Evolutionary conservation across 2,113 vertebrate genomes (phyloP).

Genomic region (Prinia subflava): DNA sequence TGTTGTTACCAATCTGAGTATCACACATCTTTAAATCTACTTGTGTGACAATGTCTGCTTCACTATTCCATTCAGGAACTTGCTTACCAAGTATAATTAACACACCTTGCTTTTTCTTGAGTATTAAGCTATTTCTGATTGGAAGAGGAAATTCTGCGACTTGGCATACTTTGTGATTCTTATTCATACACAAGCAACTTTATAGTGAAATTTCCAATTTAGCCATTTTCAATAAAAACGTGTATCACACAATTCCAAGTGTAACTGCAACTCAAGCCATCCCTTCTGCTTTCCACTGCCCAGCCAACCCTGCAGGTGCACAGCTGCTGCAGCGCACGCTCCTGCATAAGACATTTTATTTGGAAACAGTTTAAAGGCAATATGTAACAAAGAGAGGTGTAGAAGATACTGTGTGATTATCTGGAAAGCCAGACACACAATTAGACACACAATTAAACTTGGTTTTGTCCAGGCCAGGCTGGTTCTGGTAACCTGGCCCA

Average conservation of each 20-base stretch:
- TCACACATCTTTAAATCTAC: not conserved
- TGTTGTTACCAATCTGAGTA: not conserved
- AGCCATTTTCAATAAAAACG: not conserved
- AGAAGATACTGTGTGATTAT: accelerated
- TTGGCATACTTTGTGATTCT: not conserved
- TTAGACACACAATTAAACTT: not conserved
- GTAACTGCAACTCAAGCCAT: not conserved
- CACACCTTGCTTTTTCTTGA: not conserved
- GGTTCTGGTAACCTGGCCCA: not conserved
- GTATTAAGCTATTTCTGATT: not conserved
- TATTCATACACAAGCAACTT: not conserved
- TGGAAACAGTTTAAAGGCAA: not conserved
- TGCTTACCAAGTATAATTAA: not conserved
- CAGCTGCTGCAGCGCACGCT: accelerated
- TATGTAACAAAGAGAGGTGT: accelerated
- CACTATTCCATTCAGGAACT: not conserved
- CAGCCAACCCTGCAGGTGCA: accelerated
- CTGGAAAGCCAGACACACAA: accelerated
- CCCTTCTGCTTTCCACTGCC: not conserved
- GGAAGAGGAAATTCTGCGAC: not conserved
- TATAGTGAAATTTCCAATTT: not conserved
- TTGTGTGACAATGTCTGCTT: not conserved
- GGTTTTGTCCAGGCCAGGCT: not conserved
- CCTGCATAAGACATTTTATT: accelerated
- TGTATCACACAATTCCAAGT: not conserved